These are phyloP conservation scores for Nudaria mundana DNA, from an alignment of 2,888 invertebrate genomes.

Conservation along the genomic window DNA sequence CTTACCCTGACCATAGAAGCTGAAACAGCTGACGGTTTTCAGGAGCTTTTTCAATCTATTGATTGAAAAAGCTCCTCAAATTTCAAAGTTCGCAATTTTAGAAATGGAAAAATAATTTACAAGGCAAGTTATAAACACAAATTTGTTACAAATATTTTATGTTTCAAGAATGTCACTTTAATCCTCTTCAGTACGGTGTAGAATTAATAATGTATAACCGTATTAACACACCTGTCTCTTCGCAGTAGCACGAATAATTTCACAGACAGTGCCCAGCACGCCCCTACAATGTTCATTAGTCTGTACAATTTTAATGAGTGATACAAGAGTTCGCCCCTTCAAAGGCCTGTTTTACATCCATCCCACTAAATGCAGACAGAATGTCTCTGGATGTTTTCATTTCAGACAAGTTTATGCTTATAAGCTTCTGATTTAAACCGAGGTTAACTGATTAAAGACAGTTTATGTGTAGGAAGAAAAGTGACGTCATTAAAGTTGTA, in stretches of 20 bases:
- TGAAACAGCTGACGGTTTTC: too few species aligned
- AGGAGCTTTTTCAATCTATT: too few species aligned
- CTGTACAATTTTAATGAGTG: constrained; percentile 41
- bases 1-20: too few species aligned
- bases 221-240: constrained; percentile 44
- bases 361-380: constrained; percentile 38
- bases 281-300: constrained; percentile 46
- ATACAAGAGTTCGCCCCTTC: constrained; percentile 34
- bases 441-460: constrained; percentile 25
- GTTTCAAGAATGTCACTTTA: too few species aligned
- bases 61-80: too few species aligned
- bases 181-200: constrained; percentile 69
- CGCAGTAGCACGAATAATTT: constrained; percentile 35
- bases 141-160: too few species aligned
- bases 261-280: constrained; percentile 30
- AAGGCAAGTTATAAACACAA: too few species aligned
- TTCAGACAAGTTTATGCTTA: constrained; percentile 38
- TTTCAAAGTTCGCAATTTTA: too few species aligned
- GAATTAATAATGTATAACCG: constrained; percentile 59
- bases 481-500: constrained; percentile 36
- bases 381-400: constrained; percentile 44
- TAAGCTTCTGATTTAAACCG: constrained; percentile 32
- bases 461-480: constrained; percentile 33
- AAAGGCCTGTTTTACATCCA: constrained; percentile 44
- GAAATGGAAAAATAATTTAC: too few species aligned